A percentile compares a stretch with the other conserved stretches of the same genome.
Conservation (phyloP, 2,797 vertebrate genomes). For the Neostethus bicornis region DNA sequence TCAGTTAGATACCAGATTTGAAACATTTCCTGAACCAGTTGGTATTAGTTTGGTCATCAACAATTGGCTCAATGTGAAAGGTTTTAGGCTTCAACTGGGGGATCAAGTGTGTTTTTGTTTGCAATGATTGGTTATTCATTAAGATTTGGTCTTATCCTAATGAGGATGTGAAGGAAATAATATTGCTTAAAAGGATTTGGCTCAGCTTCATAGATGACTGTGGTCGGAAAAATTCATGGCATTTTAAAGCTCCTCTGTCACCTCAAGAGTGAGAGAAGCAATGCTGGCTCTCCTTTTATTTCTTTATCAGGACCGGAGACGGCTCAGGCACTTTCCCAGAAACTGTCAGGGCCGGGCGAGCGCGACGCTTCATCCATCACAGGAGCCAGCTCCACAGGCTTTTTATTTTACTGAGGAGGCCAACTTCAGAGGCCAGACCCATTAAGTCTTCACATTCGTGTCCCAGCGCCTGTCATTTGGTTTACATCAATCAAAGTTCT, state of each 20-base stretch:
- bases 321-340: conserved; percentile 75
- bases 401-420: conserved; percentile 73
- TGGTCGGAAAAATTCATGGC: conserved; percentile 35
- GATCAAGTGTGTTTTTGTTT: conserved; percentile 13
- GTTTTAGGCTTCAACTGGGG: conserved; percentile 5
- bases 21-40: conserved; percentile 51
- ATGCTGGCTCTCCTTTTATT: conserved; percentile 60
- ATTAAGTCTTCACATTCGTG: conserved; percentile 79
- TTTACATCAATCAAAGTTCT: conserved; percentile 64
- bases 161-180: conserved; percentile 9
- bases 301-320: conserved; percentile 76
- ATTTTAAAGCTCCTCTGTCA: conserved; percentile 56
- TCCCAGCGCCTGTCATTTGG: conserved; percentile 77
- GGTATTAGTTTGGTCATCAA: conserved; percentile 26
- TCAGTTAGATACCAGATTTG: conserved; percentile 63
- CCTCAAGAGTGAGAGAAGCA: conserved; percentile 51
- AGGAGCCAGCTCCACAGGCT: conserved; percentile 70
- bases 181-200: conserved; percentile 11
- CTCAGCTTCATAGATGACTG: conserved; percentile 41
- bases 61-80: conserved; percentile 13
- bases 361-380: conserved; percentile 80
- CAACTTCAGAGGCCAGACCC: conserved; percentile 73
- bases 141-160: conserved; percentile 32
- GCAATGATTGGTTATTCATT: conserved; percentile 13
- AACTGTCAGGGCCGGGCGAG: conserved; percentile 71